A percentile compares a stretch with the other conserved stretches of the same genome.
phyloP scores from a whole-genome alignment of 2,888 invertebrate species.

The Mamestra brassicae region DNA sequence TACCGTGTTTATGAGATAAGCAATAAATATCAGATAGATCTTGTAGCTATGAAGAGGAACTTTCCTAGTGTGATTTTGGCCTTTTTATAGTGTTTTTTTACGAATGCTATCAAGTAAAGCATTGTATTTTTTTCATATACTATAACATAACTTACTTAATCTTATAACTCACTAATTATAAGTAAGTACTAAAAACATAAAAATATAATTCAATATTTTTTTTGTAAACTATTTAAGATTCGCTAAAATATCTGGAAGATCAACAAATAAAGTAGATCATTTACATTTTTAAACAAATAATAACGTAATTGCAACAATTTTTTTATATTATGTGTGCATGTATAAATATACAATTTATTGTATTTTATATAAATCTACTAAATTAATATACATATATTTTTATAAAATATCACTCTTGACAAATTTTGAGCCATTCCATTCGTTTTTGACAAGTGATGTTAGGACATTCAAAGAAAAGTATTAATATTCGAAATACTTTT shows the following conservation, averaged over 20 bases:
- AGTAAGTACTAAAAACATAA: constrained; percentile 34
- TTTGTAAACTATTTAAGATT: constrained; percentile 65
- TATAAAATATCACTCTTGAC: constrained; percentile 42
- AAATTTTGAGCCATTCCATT: constrained; percentile 60
- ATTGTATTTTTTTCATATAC: constrained; percentile 37
- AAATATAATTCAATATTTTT: constrained; percentile 41
- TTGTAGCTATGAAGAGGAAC: constrained; percentile 64
- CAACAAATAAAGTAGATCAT: constrained; percentile 69
- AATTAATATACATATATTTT: constrained; percentile 12
- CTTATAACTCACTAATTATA: constrained; percentile 38
- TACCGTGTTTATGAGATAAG: constrained; percentile 31
- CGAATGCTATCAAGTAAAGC: constrained; percentile 45
- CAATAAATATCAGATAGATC: constrained; percentile 58
- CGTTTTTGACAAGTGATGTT: constrained; percentile 53
- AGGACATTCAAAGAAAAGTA: constrained; percentile 16
- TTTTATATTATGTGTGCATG: constrained; percentile 24
- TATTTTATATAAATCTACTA: constrained; percentile 10
- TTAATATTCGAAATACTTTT: constrained; percentile 42
- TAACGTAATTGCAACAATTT: constrained; percentile 51
- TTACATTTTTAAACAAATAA: constrained; percentile 55
- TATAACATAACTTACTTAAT: constrained; percentile 50
- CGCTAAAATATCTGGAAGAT: constrained; percentile 72
- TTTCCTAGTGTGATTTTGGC: constrained; percentile 60
- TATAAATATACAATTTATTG: constrained; percentile 36
- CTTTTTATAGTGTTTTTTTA: constrained; percentile 40